Conservation (phyloP, 2,113 vertebrate genomes). For the Dasyprocta punctata region DNA sequence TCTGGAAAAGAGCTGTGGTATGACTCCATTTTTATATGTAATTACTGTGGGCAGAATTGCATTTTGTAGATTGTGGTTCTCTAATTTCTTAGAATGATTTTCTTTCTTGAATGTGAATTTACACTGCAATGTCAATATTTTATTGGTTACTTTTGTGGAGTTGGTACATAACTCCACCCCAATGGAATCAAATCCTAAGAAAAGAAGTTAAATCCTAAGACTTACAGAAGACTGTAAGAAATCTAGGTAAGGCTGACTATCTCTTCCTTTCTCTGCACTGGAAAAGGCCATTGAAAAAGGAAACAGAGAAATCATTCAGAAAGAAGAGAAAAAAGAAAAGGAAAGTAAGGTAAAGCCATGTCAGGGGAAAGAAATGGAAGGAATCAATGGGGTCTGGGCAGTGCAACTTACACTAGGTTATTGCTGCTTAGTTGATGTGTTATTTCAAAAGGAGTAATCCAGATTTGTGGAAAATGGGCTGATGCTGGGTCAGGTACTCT, state of each 20-base stretch:
- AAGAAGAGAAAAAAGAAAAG: not conserved
- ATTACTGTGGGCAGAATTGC: not conserved
- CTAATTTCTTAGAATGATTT: not conserved
- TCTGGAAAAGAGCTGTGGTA: not conserved
- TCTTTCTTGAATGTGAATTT: slow-evolving; percentile 4
- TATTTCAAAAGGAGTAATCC: not conserved
- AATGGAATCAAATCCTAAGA: not conserved
- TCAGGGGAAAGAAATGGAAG: not conserved
- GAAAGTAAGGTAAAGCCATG: not conserved
- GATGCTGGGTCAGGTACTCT: not conserved
- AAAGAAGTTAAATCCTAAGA: not conserved
- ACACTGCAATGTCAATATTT: not conserved
- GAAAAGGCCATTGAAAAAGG: not conserved
- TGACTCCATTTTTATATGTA: not conserved
- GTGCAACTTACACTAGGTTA: too few relatives aligned
- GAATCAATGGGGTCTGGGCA: not conserved
- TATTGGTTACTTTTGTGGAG: slow-evolving; percentile 16
- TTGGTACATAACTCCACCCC: not conserved
- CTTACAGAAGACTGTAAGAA: not conserved
- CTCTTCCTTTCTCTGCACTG: not conserved
- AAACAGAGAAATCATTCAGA: not conserved
- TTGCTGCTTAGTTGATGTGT: not conserved
- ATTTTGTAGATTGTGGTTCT: not conserved
- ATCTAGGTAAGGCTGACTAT: not conserved
- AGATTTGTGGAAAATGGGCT: not conserved